Evolutionary conservation across 2,888 invertebrate species (phyloP), one percentile per base, ranked within the genome.

Genomic region (Seira musarum): DNA sequence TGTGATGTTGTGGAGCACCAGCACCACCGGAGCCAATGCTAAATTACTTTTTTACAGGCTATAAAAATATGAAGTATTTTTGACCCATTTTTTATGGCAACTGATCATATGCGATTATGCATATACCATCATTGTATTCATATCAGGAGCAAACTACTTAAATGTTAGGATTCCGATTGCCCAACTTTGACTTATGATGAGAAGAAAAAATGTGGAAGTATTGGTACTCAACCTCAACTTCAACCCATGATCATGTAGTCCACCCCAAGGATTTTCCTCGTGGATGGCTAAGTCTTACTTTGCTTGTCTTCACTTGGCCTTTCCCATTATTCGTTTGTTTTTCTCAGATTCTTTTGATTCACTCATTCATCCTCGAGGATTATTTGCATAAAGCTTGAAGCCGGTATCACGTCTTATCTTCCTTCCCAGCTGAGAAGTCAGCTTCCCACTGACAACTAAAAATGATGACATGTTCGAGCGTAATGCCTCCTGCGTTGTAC

Each of bases 41-140:
- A 75, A 68, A 74, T 79, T 79, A 21, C 60, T 60, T 60, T 60
- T 49, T 60, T 60, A 69, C 65, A 70, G 74, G 67, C 75, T 61
- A 74, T 80, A 69, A 78, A 80, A 75, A 75, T 80, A 60, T 77
- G 71, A 80, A 77, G 73, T 75, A 69, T 76, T 82, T 81, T 73
- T 84, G 82, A 84, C 84, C 84, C 84, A 81, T 84, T 84, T 83
- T 84, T 82, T 84, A 84, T 84, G 81, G 81, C 81, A 82, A 79
- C 81, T 84, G 82, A 84, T 82, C 84, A 78, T 81, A 75, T 76
- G 78, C 80, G 82, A 82, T 80, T 82, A 78, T n/a, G 30, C 60
- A 60, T 21, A 3, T 21, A 60, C n/a, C 53, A 53, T 17, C 53
- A 53, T 53, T 13, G 13, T 40, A 40, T 40, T 53, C 30, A 30